phyloP scores from a whole-genome alignment of 2,888 invertebrate genomes.

The Hydroisotoma schaefferi region DNA sequence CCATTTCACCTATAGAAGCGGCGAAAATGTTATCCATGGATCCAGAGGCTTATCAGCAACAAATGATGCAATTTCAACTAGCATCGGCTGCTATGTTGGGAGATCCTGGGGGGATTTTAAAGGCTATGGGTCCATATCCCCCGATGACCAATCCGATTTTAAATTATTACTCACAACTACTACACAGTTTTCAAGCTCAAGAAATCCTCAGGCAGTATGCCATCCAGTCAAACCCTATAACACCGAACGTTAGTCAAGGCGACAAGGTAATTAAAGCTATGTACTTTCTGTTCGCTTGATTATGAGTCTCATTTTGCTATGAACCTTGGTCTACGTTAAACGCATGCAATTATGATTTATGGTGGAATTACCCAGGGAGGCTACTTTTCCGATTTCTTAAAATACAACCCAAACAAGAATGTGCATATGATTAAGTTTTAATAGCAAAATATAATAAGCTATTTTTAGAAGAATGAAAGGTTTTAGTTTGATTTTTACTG shows the following conservation, averaged over 20 bases:
- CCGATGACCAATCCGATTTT: conserved; percentile 49
- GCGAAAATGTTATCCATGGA: conserved; percentile 47
- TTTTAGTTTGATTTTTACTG: no score
- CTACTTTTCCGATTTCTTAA: no score
- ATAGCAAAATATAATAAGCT: no score
- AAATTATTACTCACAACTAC: conserved; percentile 50
- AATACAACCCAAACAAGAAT: no score
- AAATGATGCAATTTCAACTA: conserved; percentile 49
- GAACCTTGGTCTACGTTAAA: no score
- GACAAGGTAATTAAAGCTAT: conserved; percentile 49
- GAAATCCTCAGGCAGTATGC: conserved; percentile 50
- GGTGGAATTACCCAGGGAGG: no score
- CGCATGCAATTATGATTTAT: no score
- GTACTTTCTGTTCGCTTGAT: no score
- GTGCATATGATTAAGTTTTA: no score
- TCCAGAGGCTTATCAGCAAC: conserved; percentile 48
- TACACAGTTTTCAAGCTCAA: conserved; percentile 50
- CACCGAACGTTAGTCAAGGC: conserved; percentile 42
- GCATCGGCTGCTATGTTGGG: conserved; percentile 47
- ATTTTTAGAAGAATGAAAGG: no score
- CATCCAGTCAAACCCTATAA: conserved; percentile 46
- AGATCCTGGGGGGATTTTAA: conserved; percentile 45
- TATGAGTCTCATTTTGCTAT: no score
- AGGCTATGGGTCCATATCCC: conserved; percentile 45
- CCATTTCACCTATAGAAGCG: conserved; percentile 45